Conservation (phyloP, 1,140 invertebrate genomes). For the Drosophila lowei region DNA sequence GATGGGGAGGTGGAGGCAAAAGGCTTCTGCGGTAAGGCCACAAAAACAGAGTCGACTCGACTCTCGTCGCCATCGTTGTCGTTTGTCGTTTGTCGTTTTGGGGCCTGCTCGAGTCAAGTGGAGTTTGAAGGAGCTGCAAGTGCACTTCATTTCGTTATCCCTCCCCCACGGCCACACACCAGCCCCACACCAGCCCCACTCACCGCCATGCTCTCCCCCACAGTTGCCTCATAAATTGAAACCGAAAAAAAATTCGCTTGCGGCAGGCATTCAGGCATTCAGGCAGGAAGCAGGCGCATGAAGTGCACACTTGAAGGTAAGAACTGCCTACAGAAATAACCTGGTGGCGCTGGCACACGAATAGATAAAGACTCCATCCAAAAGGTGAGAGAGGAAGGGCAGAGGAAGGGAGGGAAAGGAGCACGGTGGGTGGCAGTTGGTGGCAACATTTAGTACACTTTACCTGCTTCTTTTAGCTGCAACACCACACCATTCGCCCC, state of each 20-base stretch:
- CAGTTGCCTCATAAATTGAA: slow-evolving; percentile 73
- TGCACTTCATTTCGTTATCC: slow-evolving; percentile 68
- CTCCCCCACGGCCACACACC: slow-evolving; percentile 10
- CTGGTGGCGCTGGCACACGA: slow-evolving; percentile 10
- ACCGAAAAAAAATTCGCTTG: slow-evolving; percentile 66
- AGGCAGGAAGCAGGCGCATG: slow-evolving; percentile 22
- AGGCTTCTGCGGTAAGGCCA: slow-evolving; percentile 38
- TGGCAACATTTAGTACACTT: slow-evolving; percentile 46
- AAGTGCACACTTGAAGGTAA: slow-evolving; percentile 46
- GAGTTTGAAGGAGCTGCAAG: slow-evolving; percentile 55
- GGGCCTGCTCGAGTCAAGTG: slow-evolving; percentile 49
- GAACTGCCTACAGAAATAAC: slow-evolving; percentile 51
- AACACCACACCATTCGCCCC: not conserved
- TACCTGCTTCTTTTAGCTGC: slow-evolving; percentile 26
- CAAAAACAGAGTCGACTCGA: slow-evolving; percentile 61
- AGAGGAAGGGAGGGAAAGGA: not conserved
- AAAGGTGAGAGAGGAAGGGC: not conserved
- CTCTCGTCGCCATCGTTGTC: slow-evolving; percentile 31
- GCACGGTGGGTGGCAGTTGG: slow-evolving; percentile 17
- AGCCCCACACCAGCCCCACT: slow-evolving; percentile 8
- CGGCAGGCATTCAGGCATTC: slow-evolving; percentile 47
- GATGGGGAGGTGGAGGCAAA: not conserved
- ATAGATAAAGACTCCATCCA: slow-evolving; percentile 39
- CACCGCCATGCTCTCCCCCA: not conserved
- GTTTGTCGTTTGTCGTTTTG: slow-evolving; percentile 38